Conservation (phyloP, 2,797 vertebrate species). For the Mormyrus hasselquistii region DNA sequence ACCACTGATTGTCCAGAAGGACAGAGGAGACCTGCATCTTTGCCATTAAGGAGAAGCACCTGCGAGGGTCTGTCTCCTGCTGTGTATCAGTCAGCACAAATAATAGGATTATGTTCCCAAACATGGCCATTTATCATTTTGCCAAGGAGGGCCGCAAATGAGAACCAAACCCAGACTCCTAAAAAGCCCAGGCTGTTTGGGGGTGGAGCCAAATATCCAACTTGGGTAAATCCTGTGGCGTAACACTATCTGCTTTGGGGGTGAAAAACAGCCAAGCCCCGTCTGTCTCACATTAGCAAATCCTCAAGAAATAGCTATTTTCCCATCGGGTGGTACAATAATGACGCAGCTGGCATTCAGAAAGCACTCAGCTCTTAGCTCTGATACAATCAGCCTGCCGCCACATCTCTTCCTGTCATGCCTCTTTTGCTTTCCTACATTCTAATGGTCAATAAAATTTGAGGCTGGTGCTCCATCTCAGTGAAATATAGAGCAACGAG, state of each 20-base stretch:
- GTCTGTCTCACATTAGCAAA: neutral
- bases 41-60: neutral
- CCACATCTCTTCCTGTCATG: neutral
- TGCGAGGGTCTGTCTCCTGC: neutral
- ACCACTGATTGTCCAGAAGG: neutral
- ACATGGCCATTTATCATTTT: neutral
- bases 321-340: constrained; percentile 10
- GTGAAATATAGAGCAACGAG: neutral
- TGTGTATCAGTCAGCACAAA: neutral
- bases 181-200: neutral
- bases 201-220: neutral
- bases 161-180: neutral
- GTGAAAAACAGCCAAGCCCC: neutral
- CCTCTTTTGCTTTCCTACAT: constrained; percentile 1
- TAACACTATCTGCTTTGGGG: neutral
- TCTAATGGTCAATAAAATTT: constrained; percentile 19
- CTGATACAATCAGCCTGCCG: neutral
- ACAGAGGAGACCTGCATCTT: neutral
- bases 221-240: neutral
- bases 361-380: neutral
- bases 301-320: neutral
- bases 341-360: constrained; percentile 14
- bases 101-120: constrained; percentile 9
- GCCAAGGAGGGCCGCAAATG: neutral
- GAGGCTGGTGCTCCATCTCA: neutral